These are phyloP conservation scores for Heliconius himera DNA, from an alignment of 1,140 invertebrate species.

Conservation along the genomic window DNA sequence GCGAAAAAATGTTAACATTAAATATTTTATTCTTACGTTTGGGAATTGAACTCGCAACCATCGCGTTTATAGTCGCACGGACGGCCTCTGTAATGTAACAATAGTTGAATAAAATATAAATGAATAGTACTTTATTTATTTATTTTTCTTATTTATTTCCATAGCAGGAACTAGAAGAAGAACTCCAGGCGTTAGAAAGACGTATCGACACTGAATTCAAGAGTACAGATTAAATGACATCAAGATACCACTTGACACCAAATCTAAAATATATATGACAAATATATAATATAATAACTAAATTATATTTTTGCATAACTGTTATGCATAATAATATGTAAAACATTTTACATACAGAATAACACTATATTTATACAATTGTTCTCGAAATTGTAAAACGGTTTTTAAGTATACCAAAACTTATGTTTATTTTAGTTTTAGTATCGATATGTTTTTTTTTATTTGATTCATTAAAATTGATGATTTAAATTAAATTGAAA, in stretches of 20 bases:
- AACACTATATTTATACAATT: not conserved
- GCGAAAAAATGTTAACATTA: too few species aligned
- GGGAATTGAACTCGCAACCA: too few species aligned
- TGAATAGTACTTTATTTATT: not conserved
- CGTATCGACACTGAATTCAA: conserved; percentile 70
- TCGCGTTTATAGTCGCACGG: too few species aligned
- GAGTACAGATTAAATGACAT: conserved; percentile 51
- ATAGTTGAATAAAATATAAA: too few species aligned
- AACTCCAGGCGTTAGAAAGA: conserved; percentile 62
- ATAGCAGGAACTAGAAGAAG: conserved; percentile 64
- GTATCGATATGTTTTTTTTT: not conserved
- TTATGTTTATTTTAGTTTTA: not conserved
- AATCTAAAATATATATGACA: not conserved
- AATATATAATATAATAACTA: not conserved
- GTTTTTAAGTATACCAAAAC: not conserved
- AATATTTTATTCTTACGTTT: too few species aligned
- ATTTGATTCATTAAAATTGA: not conserved
- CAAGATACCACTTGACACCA: conserved; percentile 2
- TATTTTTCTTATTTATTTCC: conserved; percentile 30
- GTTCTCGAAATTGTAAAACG: not conserved
- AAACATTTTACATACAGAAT: conserved; percentile 1
- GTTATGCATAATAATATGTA: not conserved
- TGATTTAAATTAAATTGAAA: not conserved
- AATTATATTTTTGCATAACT: conserved; percentile 3
- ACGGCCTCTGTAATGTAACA: too few species aligned